Conservation (phyloP, 2,797 vertebrate species). For the Ataeniobius toweri region DNA sequence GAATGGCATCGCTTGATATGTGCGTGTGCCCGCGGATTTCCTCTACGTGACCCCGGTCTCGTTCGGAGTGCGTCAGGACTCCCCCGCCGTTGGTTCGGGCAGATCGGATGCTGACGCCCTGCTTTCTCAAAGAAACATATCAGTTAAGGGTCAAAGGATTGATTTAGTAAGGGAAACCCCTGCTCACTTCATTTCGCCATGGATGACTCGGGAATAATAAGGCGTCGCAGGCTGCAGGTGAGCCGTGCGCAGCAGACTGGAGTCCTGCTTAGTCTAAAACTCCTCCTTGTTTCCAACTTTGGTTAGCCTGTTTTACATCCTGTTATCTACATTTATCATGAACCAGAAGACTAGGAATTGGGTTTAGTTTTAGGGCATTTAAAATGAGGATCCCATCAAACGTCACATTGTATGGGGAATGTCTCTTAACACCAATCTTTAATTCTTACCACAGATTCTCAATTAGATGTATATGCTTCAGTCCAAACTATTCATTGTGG, state of each 20-base stretch:
- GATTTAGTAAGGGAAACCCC: constrained; percentile 35
- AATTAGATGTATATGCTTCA: background rate
- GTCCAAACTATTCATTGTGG: background rate
- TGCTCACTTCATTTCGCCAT: constrained; percentile 60
- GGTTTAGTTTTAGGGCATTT: no score
- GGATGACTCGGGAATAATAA: constrained; percentile 90
- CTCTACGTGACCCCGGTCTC: constrained; percentile 56
- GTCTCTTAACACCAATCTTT: no score
- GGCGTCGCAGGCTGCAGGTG: constrained; percentile 89
- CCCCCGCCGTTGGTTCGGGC: constrained; percentile 19
- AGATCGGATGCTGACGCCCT: constrained; percentile 41
- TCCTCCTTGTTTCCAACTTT: background rate
- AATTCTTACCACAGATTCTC: background rate
- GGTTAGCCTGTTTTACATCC: no score
- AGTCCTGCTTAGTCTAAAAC: background rate
- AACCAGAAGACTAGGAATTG: background rate
- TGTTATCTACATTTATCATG: background rate
- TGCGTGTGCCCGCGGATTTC: constrained; percentile 13
- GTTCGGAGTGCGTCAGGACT: constrained; percentile 33
- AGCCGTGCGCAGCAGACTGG: constrained; percentile 33
- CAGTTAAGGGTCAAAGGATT: constrained; percentile 13
- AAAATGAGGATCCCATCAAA: no score
- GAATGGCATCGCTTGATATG: constrained; percentile 25
- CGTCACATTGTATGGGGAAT: background rate
- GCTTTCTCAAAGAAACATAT: constrained; percentile 23